Conservation (phyloP, 2,888 invertebrate genomes). For the Meiosimyza platycephala region DNA sequence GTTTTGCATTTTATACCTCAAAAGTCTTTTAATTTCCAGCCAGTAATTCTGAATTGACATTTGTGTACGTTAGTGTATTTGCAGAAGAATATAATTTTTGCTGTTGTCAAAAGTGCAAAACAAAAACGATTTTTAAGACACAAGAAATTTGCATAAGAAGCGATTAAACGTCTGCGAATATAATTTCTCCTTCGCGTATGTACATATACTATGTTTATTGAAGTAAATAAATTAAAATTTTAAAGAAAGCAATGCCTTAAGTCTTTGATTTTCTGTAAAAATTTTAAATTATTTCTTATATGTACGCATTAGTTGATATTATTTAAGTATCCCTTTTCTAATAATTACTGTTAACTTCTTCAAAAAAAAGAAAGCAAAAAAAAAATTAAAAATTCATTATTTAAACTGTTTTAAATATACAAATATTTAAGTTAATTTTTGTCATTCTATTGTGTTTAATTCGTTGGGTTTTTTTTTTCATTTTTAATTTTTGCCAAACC, state of each 20-base stretch:
- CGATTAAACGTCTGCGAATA: constrained; percentile 22
- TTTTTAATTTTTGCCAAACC: constrained; percentile 16
- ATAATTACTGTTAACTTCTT: too few relatives aligned
- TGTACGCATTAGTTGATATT: too few relatives aligned
- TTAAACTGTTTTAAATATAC: too few relatives aligned
- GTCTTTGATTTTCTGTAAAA: not conserved
- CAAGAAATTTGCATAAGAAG: constrained; percentile 48
- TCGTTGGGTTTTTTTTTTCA: not conserved
- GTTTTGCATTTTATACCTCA: not conserved
- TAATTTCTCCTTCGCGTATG: not conserved
- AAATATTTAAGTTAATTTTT: not conserved
- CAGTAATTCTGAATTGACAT: constrained; percentile 33
- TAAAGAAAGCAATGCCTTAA: not conserved
- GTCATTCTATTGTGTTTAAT: not conserved
- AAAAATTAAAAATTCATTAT: too few relatives aligned
- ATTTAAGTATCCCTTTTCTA: too few relatives aligned
- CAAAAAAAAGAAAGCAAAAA: too few relatives aligned
- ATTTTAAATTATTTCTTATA: too few relatives aligned
- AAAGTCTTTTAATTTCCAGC: constrained; percentile 28
- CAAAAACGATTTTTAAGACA: constrained; percentile 41
- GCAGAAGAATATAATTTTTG: constrained; percentile 17
- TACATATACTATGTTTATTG: not conserved
- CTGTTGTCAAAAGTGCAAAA: constrained; percentile 40
- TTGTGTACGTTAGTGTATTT: constrained; percentile 18
- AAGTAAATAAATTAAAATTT: constrained; percentile 19